Conservation (phyloP, 2,113 vertebrate species). For the Eclectus roratus region DNA sequence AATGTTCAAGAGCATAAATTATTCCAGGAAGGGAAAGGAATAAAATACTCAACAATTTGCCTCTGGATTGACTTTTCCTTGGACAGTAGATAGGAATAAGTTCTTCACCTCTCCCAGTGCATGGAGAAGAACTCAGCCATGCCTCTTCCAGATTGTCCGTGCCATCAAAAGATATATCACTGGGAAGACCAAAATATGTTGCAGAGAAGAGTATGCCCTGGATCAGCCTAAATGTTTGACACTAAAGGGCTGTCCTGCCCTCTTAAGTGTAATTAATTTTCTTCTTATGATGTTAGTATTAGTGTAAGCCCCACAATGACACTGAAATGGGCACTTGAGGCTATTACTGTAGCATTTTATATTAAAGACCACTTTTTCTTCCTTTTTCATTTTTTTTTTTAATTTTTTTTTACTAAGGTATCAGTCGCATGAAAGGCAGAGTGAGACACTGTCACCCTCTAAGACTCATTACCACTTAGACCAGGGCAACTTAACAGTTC, state of each 20-base stretch:
- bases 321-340: neutral
- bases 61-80: constrained; percentile 16
- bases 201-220: neutral
- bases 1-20: constrained; percentile 3
- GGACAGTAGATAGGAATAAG: constrained; percentile 32
- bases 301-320: neutral
- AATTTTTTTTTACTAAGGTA: neutral
- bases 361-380: neutral
- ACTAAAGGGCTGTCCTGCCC: neutral
- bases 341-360: neutral
- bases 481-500: neutral
- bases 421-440: neutral
- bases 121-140: neutral
- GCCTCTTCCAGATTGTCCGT: neutral
- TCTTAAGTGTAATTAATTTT: neutral
- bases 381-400: no score
- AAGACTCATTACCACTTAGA: neutral
- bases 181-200: neutral
- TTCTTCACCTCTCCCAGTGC: constrained; percentile 17
- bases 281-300: neutral
- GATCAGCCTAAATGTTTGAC: neutral
- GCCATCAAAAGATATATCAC: neutral
- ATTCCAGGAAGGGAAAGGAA: constrained; percentile 36
- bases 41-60: neutral
- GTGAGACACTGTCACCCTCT: neutral